Evolutionary conservation across 1,140 invertebrate genomes (phyloP).

Genomic region (Panagrolaimus sp.): DNA sequence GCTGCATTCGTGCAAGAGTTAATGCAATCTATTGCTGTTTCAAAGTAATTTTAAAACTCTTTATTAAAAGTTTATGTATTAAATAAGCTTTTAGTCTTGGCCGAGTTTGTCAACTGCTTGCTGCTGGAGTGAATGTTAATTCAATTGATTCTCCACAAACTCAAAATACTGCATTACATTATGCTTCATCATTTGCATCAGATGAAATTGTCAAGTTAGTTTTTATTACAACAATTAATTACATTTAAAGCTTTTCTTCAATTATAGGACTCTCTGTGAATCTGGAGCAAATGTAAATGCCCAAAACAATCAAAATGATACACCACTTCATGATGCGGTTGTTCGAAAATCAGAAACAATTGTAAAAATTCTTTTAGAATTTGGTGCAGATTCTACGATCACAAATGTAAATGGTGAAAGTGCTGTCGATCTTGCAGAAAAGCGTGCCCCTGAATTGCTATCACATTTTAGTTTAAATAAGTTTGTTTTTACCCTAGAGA

Average conservation of each 20-base stretch:
- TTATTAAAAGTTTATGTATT: background rate
- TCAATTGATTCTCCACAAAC: constrained; percentile 29
- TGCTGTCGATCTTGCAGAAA: constrained; percentile 25
- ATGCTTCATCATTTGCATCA: constrained; percentile 29
- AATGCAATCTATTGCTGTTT: constrained; percentile 22
- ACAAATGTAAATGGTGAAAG: constrained; percentile 22
- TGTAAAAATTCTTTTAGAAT: constrained; percentile 18
- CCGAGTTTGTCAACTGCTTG: constrained; percentile 30
- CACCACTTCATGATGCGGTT: constrained; percentile 30
- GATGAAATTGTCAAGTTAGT: constrained; percentile 27
- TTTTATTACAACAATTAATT: background rate
- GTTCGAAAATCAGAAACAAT: constrained; percentile 26
- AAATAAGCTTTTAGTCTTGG: constrained; percentile 30
- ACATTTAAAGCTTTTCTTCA: background rate
- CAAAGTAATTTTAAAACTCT: constrained; percentile 30
- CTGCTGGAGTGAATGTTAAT: constrained; percentile 28
- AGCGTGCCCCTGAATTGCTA: constrained; percentile 17
- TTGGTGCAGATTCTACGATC: constrained; percentile 21
- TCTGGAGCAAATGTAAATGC: constrained; percentile 26
- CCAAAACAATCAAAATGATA: constrained; percentile 27
- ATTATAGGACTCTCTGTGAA: constrained; percentile 23
- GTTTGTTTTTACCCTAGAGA: background rate
- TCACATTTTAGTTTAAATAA: constrained; percentile 24
- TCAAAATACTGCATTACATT: constrained; percentile 30
- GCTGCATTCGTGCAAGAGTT: constrained; percentile 21